A percentile compares a stretch with the other conserved stretches of the same genome.
Conservation (phyloP, 53 echinoderm and acorn worm genomes). For the Hippasteria phrygiana region DNA sequence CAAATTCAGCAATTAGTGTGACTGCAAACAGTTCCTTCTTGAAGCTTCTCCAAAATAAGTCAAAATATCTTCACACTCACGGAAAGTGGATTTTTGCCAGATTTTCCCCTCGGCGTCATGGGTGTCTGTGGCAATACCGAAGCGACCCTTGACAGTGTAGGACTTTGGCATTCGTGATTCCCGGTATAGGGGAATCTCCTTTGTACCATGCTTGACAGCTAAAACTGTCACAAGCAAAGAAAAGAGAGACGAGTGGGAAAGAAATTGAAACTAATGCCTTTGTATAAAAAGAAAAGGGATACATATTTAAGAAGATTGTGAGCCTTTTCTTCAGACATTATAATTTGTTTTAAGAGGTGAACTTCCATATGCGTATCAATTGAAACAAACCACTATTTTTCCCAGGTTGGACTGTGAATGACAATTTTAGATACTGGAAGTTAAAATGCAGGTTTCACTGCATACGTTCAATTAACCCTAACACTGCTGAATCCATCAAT, state of each 20-base stretch:
- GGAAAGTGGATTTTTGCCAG: conserved; percentile 82
- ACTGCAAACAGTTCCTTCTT: no score
- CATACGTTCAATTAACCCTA: no score
- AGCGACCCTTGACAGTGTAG: conserved; percentile 80
- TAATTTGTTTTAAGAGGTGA: no score
- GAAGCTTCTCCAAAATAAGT: background rate
- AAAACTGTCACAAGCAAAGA: conserved; percentile 60
- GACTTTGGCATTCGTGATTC: conserved; percentile 72
- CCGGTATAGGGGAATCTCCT: conserved; percentile 69
- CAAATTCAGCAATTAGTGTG: no score
- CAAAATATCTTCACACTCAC: conserved; percentile 56
- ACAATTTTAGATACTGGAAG: no score
- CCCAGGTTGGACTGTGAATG: no score
- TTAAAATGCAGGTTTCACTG: no score
- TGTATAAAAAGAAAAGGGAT: background rate
- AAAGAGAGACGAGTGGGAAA: no score
- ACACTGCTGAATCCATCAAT: no score
- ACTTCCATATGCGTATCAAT: no score
- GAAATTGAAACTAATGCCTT: no score
- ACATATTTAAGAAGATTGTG: background rate
- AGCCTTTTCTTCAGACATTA: background rate
- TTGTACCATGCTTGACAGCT: conserved; percentile 76
- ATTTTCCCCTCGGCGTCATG: conserved; percentile 88
- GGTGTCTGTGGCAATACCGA: conserved; percentile 89
- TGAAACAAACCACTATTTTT: no score